Evolutionary conservation across 2,888 invertebrate genomes (phyloP), one percentile per base, ranked within the genome.

Genomic region (Andrena hattorfiana): DNA sequence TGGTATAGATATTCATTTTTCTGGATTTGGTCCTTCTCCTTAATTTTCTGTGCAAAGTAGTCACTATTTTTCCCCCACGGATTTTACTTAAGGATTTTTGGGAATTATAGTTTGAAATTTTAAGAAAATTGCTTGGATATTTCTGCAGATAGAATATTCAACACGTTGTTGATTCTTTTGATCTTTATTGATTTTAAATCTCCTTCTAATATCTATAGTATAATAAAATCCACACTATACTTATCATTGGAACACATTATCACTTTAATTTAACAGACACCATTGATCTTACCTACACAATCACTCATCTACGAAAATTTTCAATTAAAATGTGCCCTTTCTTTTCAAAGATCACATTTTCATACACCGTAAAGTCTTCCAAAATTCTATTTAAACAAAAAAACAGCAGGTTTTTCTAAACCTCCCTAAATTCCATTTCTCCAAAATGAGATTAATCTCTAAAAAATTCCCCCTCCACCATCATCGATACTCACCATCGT

Each of bases 401-500:
- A 13, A 1, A 1, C 42, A 42, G 16, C 42, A 42, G 13, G 4
- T 42, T 16, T 42, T 42, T 13, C 42, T 1, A 42, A 42, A 1
- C 16, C 28, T n/a, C 23, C 16, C 6, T 13, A 32, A 72, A 6
- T 42, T 48, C 10, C 8, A 23, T 51, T 51, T 20, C 6, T 20
- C 26, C 10, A 13, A 26, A 20, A 23, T 54, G 0, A 20, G 54
- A 20, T 10, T 54, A 1, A 23, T 54, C 10, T 8, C 8, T 10
- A 10, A 56, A 10, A 56, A 56, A 13, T 2, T 2, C 54, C 23
- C 4, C 56, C 20, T 0, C 10, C 2, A 20, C 0, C 54, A 0
- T n/a, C 26, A 56, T 26, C 23, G 13, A 23, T 23, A 80, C 82
- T 75, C 56, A 83, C 82, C 82, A 72, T 75, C 51, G 13, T 75